Conservation (phyloP, 2,888 invertebrate genomes). For the Harpalus rubripes region DNA sequence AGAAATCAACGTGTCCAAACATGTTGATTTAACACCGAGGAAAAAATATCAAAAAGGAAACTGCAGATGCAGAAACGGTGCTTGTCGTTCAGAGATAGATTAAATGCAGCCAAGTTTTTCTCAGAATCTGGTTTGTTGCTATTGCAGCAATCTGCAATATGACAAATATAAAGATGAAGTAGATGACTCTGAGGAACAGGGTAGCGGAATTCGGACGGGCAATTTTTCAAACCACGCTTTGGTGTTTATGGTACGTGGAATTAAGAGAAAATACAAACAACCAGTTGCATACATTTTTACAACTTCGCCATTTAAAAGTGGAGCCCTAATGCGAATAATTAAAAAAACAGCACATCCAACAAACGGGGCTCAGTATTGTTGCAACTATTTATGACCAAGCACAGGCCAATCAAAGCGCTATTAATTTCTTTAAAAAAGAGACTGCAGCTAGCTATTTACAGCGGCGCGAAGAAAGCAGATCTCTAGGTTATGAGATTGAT, state of each 20-base stretch:
- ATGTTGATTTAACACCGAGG: slow-evolving; percentile 16
- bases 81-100: slow-evolving; percentile 17
- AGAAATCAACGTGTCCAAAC: too few species aligned
- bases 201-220: slow-evolving; percentile 38
- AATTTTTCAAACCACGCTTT: slow-evolving; percentile 17
- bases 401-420: slow-evolving; percentile 7
- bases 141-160: slow-evolving; percentile 35
- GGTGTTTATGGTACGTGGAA: slow-evolving; percentile 49
- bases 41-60: not conserved
- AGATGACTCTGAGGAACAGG: slow-evolving; percentile 41
- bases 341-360: not conserved
- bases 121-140: slow-evolving; percentile 8
- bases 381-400: slow-evolving; percentile 37
- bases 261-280: slow-evolving; percentile 39
- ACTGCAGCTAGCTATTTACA: not conserved
- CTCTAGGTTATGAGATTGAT: slow-evolving; percentile 9
- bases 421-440: slow-evolving; percentile 22
- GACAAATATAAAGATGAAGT: slow-evolving; percentile 14
- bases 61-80: not conserved
- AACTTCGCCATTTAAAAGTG: not conserved
- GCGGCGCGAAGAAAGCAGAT: not conserved
- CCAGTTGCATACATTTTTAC: slow-evolving; percentile 9
- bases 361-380: not conserved
- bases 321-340: not conserved
- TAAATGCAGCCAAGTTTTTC: not conserved